These are phyloP conservation scores for Sinocyclocheilus maitianheensis DNA, from an alignment of 2,113 vertebrate genomes.

Conservation along the genomic window DNA sequence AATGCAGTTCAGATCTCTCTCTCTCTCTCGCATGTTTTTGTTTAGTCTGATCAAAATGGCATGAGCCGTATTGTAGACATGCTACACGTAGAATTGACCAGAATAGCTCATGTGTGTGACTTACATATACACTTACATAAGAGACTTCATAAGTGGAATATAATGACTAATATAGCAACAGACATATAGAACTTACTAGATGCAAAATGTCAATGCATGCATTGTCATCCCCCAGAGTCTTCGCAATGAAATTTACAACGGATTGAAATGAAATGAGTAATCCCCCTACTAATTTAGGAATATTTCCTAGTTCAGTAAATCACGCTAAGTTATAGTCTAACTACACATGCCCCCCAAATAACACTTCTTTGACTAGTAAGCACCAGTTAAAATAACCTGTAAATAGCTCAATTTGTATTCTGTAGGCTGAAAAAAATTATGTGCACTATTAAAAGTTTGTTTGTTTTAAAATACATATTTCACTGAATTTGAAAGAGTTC, in stretches of 20 bases:
- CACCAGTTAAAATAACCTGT: neutral
- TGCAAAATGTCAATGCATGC: conserved; percentile 13
- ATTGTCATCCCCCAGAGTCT: conserved; percentile 8
- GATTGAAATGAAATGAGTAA: neutral
- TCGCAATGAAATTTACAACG: neutral
- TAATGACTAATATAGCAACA: conserved; percentile 48
- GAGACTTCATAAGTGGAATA: conserved; percentile 32
- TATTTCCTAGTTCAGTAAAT: neutral
- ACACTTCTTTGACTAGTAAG: neutral
- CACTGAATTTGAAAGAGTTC: neutral
- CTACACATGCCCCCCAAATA: neutral
- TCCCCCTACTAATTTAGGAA: neutral
- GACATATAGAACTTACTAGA: conserved; percentile 5
- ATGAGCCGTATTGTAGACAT: neutral
- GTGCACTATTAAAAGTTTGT: neutral
- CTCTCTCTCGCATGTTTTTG: neutral
- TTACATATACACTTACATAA: conserved; percentile 37
- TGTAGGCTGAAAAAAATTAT: no score
- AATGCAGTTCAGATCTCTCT: neutral
- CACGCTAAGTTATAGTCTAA: neutral
- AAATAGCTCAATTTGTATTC: no score
- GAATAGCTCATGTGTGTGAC: conserved; percentile 20
- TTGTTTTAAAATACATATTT: neutral
- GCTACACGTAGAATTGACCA: neutral
- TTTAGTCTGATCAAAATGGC: neutral